phyloP scores from a whole-genome alignment of 2,113 vertebrate species.

The Loxodonta africana region DNA sequence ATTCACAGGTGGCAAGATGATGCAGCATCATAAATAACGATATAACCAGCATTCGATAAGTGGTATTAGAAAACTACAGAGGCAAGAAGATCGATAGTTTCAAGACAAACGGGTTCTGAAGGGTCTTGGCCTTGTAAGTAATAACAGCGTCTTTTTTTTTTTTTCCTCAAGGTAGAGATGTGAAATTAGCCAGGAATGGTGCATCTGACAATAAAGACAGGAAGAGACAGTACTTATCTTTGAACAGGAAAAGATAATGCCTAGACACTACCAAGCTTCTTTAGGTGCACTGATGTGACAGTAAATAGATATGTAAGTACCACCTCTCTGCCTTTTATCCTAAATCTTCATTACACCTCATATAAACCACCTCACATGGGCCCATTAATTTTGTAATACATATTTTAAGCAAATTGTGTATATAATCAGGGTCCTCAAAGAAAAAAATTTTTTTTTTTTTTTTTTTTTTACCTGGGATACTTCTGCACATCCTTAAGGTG shows the following conservation, averaged over 20 bases:
- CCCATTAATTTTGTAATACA: slow-evolving; percentile 8
- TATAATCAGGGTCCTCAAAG: not conserved
- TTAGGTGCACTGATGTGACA: not conserved
- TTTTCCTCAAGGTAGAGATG: too few species aligned
- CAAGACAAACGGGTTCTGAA: slow-evolving; percentile 10
- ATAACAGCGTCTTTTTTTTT: too few species aligned
- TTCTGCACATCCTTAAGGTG: not conserved
- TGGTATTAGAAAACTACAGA: not conserved
- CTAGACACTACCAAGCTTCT: not conserved
- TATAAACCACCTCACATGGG: not conserved
- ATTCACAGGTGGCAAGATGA: not conserved
- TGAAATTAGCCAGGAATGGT: too few species aligned
- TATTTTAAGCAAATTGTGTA: not conserved
- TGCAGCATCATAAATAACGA: not conserved
- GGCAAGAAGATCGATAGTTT: not conserved
- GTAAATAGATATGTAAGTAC: not conserved
- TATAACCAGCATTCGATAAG: not conserved
- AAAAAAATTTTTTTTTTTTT: not conserved
- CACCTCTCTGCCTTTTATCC: not conserved
- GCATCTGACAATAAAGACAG: slow-evolving; percentile 29
- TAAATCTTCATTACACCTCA: not conserved
- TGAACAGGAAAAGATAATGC: not conserved
- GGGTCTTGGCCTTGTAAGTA: not conserved
- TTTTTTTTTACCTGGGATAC: not conserved
- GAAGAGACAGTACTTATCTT: not conserved